phyloP scores from a whole-genome alignment of 2,113 vertebrate genomes.

The Caretta caretta region DNA sequence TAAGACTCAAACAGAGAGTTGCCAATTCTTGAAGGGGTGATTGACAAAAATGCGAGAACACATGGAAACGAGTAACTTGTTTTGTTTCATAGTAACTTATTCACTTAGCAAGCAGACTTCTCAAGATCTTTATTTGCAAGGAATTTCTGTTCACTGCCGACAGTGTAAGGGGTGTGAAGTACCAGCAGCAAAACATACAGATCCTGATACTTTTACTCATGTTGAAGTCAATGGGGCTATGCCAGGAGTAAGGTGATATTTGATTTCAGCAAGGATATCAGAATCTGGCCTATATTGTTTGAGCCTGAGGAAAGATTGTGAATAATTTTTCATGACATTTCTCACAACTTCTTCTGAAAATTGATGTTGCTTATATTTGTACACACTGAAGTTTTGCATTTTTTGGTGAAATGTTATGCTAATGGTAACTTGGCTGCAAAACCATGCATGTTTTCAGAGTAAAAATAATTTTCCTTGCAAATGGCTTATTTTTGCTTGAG shows the following conservation, averaged over 20 bases:
- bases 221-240: background rate
- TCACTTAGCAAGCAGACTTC: conserved; percentile 3
- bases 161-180: background rate
- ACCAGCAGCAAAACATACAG: background rate
- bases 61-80: background rate
- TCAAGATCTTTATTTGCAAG: background rate
- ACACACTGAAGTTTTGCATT: background rate
- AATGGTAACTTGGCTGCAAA: background rate
- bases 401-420: background rate
- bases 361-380: background rate
- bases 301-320: background rate
- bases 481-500: background rate
- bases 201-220: background rate
- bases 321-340: background rate
- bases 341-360: background rate
- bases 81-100: background rate
- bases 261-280: background rate
- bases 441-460: background rate
- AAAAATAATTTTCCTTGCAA: background rate
- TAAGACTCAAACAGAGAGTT: conserved; percentile 1
- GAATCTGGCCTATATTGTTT: background rate
- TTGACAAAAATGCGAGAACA: conserved; percentile 33
- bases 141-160: background rate
- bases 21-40: background rate
- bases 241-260: background rate